Evolutionary conservation across 2,888 invertebrate genomes (phyloP).

Genomic region (Atherix ibis): DNA sequence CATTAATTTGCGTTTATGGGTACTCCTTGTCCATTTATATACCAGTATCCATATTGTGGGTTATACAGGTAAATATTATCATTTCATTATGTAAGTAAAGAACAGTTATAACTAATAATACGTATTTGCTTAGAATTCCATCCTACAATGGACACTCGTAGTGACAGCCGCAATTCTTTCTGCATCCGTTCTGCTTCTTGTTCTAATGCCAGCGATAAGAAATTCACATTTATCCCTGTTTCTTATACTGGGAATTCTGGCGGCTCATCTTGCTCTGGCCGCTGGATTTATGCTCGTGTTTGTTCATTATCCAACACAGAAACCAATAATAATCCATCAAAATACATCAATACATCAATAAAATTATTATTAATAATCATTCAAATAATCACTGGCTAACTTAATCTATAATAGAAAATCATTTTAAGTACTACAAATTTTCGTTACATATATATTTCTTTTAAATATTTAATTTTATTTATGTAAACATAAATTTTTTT

Average conservation of each 20-base stretch:
- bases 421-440: no score
- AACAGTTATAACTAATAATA: conserved; percentile 2
- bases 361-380: no score
- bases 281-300: conserved; percentile 76
- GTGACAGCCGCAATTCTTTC: conserved; percentile 67
- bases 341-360: no score
- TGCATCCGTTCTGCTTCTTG: conserved; percentile 68
- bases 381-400: no score
- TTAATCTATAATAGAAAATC: no score
- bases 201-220: conserved; percentile 60
- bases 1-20: conserved; percentile 86
- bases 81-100: background rate
- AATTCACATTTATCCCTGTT: conserved; percentile 49
- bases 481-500: no score
- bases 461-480: no score
- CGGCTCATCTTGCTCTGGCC: conserved; percentile 67
- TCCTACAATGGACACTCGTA: conserved; percentile 81
- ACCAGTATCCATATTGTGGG: conserved; percentile 85
- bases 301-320: no score
- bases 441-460: no score
- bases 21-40: conserved; percentile 90
- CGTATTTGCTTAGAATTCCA: conserved; percentile 34
- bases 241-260: conserved; percentile 48
- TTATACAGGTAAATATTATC: conserved; percentile 46
- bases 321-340: no score